These are phyloP conservation scores for Microtus richardsoni DNA, from an alignment of 2,113 vertebrate species.

Conservation along the genomic window DNA sequence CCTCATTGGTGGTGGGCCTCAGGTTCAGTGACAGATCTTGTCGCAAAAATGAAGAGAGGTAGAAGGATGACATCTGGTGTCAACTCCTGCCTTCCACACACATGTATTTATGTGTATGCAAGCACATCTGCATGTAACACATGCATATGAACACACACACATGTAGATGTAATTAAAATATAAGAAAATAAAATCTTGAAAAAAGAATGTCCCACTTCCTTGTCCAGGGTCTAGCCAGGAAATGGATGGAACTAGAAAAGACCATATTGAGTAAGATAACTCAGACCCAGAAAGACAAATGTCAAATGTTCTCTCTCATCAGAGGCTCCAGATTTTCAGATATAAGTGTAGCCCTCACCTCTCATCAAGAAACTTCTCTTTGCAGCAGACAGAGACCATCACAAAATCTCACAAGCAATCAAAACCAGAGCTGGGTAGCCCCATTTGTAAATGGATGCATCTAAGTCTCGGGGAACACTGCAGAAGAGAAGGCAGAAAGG, in stretches of 20 bases:
- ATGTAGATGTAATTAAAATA: background rate
- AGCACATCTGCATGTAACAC: too few species aligned
- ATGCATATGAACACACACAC: background rate
- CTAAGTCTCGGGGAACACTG: background rate
- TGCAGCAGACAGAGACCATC: background rate
- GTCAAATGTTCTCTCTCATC: background rate
- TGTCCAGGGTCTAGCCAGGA: background rate
- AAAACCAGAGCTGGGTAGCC: background rate
- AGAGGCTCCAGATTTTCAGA: background rate
- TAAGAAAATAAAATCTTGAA: background rate
- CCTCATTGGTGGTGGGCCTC: too few species aligned
- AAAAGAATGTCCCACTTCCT: background rate
- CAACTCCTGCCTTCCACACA: background rate
- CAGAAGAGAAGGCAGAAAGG: background rate
- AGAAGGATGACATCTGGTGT: too few species aligned
- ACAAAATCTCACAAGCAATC: background rate
- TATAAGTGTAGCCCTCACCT: background rate
- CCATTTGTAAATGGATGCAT: background rate
- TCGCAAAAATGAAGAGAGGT: background rate
- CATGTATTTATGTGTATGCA: background rate
- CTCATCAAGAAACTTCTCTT: background rate
- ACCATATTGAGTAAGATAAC: background rate
- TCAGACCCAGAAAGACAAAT: background rate
- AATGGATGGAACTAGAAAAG: background rate
- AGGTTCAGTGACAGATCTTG: background rate